Base-by-base conservation (phyloP, 2,797 vertebrate genomes). In the Oreonectes daqikongensis region DNA sequence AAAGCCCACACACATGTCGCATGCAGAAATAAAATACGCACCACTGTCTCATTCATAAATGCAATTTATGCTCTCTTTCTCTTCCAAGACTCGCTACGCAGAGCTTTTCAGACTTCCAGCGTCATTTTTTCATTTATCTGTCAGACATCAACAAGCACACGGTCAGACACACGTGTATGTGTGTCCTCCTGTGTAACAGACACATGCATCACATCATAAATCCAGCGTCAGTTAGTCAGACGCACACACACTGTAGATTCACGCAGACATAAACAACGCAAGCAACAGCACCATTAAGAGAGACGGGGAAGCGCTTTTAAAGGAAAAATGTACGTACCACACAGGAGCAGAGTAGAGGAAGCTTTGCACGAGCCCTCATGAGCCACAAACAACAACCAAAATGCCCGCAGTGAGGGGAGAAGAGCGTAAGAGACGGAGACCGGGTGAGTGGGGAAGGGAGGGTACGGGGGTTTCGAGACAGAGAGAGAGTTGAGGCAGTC, bases 271-370 rank as follows among this genome's bases (percentile, higher is more conserved):
- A 85, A 82, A 85, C 85, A 84, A 64, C 40, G 59, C 3, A 18
- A 38, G 69, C 79, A 85, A 72, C 79, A 85, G 55, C 84, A 77
- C 81, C 85, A 84, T 85, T 73, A 81, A 60, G 61, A 76, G 69
- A 80, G 88, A 88, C 7, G 87, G 87, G 88, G 82, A 87, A 90
- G 79, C 86, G 69, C 72, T 81, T 85, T 84, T 63, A 82, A 86
- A 38, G 60, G 86, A 18, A 90, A 87, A 72, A 89, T 90, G 84
- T 92, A 95, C 95, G 90, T 96, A 96, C 95, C 95, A 96, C 95
- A 91, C 95, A 96, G 87, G 95, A 94, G 90, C 95, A 96, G 92
- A 96, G 93, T 85, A 94, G 94, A 92, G 95, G 94, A 88, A 96
- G 93, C 92, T 94, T 95, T 90, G 93, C 92, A 92, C 94, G 94